Evolutionary conservation across 64 coral and sea anemone species (phyloP), one percentile per base, ranked within the genome.

Genomic region (Porites lutea): DNA sequence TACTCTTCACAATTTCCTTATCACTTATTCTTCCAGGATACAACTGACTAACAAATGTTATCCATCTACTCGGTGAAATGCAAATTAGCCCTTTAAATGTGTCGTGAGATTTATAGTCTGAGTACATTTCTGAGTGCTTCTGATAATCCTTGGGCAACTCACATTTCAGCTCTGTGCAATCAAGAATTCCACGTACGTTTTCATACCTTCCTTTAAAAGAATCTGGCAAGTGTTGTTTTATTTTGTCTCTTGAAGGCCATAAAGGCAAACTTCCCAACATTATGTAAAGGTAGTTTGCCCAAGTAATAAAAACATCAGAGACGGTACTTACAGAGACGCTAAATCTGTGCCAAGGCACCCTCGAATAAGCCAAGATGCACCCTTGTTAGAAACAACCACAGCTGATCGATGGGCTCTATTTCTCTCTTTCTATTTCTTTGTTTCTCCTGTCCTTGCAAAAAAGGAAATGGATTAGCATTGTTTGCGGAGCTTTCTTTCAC

Each of bases 1-100:
- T 72, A 88, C 85, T 82, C 43, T 89, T 74, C n/a, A 89, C n/a
- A 20, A 94, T 70, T 83, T 94, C 77, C 19, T 75, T 92, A 77
- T 93, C 92, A 93, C 92, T 82, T 48, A 82, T 93, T 44, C 74
- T 48, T 71, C 85, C 86, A 75, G 43, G 68, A 88, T 50, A 82
- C 51, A 94, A 68, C 27, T 94, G 86, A 65, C 92, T 87, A 23
- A 95, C 87, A 95, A 95, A 94, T 85, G 79, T 90, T 14, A 95
- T 77, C 87, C 78, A 95, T 20, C 87, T 62, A 78, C 75, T 74
- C 12, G 71, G 88, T 66, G 79, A 72, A n/a, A 90, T 86, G 46
- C 88, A 82, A 73, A 94, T 61, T 13, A 94, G 68, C 20, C 91
- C 48, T 71, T 83, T 94, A 49, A 65, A 94, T 18, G 87, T 94